phyloP scores from a whole-genome alignment of 1,140 invertebrate species.

The Neodiprion fabricii region DNA sequence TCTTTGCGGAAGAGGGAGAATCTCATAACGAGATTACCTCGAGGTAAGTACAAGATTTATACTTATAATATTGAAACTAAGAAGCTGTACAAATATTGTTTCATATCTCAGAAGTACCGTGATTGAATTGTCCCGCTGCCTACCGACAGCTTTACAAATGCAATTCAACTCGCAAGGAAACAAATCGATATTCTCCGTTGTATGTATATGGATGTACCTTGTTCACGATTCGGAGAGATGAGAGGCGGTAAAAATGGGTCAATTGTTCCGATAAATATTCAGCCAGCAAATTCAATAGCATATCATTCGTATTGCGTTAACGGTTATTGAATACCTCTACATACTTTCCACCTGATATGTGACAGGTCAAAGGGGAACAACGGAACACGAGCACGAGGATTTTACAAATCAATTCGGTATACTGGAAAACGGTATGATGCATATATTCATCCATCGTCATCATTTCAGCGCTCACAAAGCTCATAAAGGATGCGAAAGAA shows the following conservation, averaged over 20 bases:
- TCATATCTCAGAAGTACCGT: not conserved
- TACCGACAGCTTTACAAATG: not conserved
- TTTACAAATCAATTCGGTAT: too few relatives aligned
- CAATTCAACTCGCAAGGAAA: not conserved
- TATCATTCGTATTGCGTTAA: not conserved
- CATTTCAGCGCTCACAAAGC: too few relatives aligned
- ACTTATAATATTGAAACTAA: not conserved
- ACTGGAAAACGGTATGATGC: too few relatives aligned
- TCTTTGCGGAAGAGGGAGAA: too few relatives aligned
- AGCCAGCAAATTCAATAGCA: not conserved
- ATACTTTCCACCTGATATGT: too few relatives aligned
- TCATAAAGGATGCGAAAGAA: too few relatives aligned
- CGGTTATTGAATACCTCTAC: too few relatives aligned
- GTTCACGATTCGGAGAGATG: not conserved
- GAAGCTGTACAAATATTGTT: not conserved
- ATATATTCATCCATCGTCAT: too few relatives aligned
- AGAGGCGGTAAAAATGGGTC: not conserved
- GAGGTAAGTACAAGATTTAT: not conserved
- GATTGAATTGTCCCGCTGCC: not conserved
- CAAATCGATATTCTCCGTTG: not conserved
- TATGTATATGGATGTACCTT: not conserved
- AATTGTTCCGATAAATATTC: slow-evolving; percentile 8
- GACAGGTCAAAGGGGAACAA: too few relatives aligned
- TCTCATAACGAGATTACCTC: too few relatives aligned
- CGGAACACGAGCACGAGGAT: too few relatives aligned